Evolutionary conservation across 2,113 vertebrate species (phyloP).

Genomic region (Caranx melampygus): DNA sequence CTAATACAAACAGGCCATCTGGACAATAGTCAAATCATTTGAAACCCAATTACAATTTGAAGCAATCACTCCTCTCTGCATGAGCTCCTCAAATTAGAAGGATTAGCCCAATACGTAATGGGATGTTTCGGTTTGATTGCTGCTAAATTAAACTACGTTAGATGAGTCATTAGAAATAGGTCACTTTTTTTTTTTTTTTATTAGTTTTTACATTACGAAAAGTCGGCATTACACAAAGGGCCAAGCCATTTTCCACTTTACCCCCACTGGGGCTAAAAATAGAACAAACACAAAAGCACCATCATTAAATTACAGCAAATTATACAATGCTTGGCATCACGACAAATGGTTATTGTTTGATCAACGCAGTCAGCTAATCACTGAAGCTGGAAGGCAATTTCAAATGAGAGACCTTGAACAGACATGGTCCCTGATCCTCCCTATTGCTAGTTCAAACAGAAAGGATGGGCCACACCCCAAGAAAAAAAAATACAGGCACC

Average conservation of each 20-base stretch:
- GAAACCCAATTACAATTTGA: conserved; percentile 24
- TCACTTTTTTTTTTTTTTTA: conserved; percentile 13
- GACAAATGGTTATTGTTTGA: conserved; percentile 51
- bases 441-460: conserved; percentile 41
- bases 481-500: conserved; percentile 36
- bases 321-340: not conserved
- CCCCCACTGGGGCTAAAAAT: not conserved
- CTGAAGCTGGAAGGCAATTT: conserved; percentile 34
- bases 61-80: conserved; percentile 6
- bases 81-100: conserved; percentile 16
- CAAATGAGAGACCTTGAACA: conserved; percentile 14
- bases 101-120: conserved; percentile 10
- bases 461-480: conserved; percentile 43
- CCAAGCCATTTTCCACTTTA: not conserved
- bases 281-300: not conserved
- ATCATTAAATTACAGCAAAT: not conserved
- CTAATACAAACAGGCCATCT: conserved; percentile 24
- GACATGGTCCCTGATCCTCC: conserved; percentile 60
- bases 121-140: not conserved
- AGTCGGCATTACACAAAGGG: not conserved
- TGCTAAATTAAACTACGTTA: conserved; percentile 3
- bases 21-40: conserved; percentile 27
- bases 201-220: not conserved
- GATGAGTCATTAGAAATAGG: not conserved
- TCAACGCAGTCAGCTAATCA: conserved; percentile 29